A percentile compares a stretch with the other conserved stretches of the same genome.
Conservation (phyloP, 2,113 vertebrate species). For the Onychostruthus taczanowskii region DNA sequence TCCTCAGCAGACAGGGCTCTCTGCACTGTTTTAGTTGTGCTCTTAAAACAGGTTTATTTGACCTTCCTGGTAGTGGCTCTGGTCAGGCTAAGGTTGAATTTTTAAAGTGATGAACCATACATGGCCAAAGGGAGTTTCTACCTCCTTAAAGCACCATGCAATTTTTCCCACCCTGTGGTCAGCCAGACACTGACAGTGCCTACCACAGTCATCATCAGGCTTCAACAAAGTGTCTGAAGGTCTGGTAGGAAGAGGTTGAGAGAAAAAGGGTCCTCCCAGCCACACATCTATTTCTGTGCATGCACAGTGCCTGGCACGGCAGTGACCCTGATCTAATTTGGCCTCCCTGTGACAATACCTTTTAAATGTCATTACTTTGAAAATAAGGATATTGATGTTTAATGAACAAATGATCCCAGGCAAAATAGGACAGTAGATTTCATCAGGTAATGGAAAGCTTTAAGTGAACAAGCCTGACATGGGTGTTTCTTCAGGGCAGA, state of each 20-base stretch:
- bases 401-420: not conserved
- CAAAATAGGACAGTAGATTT: not conserved
- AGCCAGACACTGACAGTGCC: not conserved
- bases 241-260: not conserved
- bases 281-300: not conserved
- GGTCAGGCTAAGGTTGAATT: not conserved
- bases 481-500: not conserved
- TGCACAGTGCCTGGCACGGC: accelerated
- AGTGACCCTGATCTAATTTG: not conserved
- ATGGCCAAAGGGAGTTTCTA: not conserved
- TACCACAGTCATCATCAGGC: not conserved
- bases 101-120: not conserved
- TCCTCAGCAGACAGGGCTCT: not conserved
- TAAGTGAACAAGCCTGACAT: not conserved
- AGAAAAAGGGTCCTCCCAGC: not conserved
- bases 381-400: not conserved
- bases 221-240: not conserved
- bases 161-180: not conserved
- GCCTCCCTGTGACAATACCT: not conserved
- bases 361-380: not conserved
- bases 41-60: not conserved
- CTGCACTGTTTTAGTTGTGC: not conserved
- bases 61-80: not conserved
- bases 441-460: not conserved
- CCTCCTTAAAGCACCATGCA: not conserved